A percentile compares a stretch with the other conserved stretches of the same genome.
phyloP scores from a whole-genome alignment of 1,140 invertebrate species.

The Temnothorax nylanderi region DNA sequence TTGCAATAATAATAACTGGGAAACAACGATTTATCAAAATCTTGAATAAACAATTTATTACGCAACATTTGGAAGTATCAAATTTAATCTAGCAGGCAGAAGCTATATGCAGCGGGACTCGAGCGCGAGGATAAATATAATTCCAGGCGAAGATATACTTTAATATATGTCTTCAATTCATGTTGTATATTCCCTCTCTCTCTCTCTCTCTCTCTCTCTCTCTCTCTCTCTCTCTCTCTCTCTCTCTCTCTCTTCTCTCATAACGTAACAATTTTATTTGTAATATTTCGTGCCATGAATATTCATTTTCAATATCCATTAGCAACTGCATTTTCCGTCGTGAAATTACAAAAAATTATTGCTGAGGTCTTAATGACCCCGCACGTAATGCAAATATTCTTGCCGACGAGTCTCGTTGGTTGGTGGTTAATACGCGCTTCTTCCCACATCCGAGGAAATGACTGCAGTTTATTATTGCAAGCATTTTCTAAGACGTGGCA shows the following conservation, averaged over 20 bases:
- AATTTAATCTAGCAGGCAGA: background rate
- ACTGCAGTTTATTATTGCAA: conserved; percentile 15
- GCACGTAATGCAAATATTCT: conserved; percentile 32
- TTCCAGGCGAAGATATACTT: background rate
- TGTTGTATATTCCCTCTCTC: background rate
- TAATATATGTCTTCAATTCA: conserved; percentile 15
- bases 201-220: background rate
- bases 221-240: background rate
- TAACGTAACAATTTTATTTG: background rate
- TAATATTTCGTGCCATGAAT: conserved; percentile 24
- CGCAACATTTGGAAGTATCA: background rate
- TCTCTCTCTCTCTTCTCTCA: background rate
- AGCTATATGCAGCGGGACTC: background rate
- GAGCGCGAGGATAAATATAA: background rate
- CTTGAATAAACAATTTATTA: conserved; percentile 5
- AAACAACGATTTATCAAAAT: background rate
- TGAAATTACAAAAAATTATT: conserved; percentile 18
- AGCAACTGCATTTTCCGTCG: conserved; percentile 12
- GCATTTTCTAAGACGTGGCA: background rate
- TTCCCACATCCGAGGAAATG: background rate
- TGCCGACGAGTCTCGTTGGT: background rate
- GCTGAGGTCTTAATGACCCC: background rate
- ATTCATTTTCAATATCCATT: conserved; percentile 39
- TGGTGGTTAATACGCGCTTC: conserved; percentile 7
- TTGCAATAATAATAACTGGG: background rate